These are phyloP conservation scores for Nettapus auritus DNA, from an alignment of 2,113 vertebrate species.

Conservation along the genomic window DNA sequence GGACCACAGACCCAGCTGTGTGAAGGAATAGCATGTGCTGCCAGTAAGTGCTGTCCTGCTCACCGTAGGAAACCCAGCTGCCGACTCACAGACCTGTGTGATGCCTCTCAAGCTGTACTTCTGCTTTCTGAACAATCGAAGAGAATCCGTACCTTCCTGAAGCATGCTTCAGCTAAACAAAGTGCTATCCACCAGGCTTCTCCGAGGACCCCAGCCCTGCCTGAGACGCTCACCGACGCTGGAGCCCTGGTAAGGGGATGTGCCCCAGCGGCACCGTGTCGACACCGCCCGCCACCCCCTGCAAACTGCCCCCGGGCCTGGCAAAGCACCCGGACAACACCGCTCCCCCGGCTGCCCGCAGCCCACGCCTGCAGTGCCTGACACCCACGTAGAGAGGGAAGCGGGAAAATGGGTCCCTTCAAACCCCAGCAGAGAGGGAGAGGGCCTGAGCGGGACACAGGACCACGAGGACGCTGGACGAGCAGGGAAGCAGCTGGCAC, in stretches of 20 bases:
- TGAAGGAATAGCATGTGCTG: not conserved
- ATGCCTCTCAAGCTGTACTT: not conserved
- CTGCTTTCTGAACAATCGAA: not conserved
- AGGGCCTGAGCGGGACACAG: rapidly evolving
- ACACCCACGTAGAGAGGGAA: not conserved
- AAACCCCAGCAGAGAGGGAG: not conserved
- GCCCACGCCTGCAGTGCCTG: rapidly evolving
- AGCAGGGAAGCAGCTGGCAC: not conserved
- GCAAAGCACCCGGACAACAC: not conserved
- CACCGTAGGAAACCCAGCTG: not conserved
- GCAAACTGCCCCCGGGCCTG: not conserved
- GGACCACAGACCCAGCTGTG: not conserved
- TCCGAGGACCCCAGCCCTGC: not conserved
- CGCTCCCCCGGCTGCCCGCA: not conserved
- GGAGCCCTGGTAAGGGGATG: not conserved
- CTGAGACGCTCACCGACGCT: rapidly evolving
- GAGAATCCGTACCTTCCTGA: not conserved
- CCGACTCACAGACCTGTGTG: not conserved
- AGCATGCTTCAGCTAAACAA: not conserved
- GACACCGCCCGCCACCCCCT: rapidly evolving
- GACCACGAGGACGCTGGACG: rapidly evolving
- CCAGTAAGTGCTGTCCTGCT: not conserved
- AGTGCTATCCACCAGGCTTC: not conserved
- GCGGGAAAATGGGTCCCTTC: not conserved
- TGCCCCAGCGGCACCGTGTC: too few relatives aligned